Evolutionary conservation across 2,888 invertebrate genomes (phyloP).

Genomic region (Mylabris sibirica): DNA sequence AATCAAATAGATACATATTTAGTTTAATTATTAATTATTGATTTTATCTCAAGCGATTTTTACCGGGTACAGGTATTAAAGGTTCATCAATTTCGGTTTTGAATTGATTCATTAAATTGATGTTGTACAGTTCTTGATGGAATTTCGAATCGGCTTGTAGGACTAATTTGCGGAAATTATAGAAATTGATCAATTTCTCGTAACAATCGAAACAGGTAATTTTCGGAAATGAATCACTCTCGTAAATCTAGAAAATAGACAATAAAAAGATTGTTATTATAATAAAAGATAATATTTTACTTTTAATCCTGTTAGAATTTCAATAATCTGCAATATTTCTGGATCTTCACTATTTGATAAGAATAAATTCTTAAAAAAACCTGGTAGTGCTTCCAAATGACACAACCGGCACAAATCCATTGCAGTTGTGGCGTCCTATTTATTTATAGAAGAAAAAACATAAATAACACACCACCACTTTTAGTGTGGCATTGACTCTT

Average conservation of each 20-base stretch:
- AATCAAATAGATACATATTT: too few species aligned
- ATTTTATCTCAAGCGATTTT: too few species aligned
- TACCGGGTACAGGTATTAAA: too few species aligned
- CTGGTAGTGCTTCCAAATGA: neutral
- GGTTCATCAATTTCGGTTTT: neutral
- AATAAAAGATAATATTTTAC: neutral
- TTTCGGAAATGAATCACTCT: neutral
- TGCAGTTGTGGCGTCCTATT: neutral
- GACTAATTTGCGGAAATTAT: neutral
- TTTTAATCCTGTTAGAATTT: neutral
- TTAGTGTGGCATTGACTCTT: neutral
- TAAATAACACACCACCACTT: neutral
- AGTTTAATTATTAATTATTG: too few species aligned
- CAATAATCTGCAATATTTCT: neutral
- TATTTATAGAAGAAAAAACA: neutral
- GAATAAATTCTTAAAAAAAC: neutral
- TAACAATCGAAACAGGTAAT: neutral
- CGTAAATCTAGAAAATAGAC: neutral
- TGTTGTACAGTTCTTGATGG: neutral
- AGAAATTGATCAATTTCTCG: neutral
- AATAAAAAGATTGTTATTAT: neutral
- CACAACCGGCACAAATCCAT: conserved; percentile 6
- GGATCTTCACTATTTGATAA: neutral
- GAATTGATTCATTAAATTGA: neutral
- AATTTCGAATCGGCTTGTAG: neutral